Conservation (phyloP, 1,140 invertebrate genomes). For the Centruroides sculpturatus region DNA sequence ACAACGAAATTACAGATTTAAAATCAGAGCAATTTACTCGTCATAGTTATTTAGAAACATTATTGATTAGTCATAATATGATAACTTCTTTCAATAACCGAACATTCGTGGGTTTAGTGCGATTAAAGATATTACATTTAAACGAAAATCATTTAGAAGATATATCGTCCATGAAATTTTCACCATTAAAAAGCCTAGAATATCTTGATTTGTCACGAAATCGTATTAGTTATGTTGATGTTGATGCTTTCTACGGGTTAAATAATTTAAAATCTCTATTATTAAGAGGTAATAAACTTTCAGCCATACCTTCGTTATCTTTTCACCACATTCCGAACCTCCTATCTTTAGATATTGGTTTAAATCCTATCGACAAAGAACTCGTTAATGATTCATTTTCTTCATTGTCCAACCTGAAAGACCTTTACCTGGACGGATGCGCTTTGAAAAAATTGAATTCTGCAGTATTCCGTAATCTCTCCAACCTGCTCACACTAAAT, state of each 20-base stretch:
- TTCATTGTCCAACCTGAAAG: conserved; percentile 38
- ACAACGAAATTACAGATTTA: no score
- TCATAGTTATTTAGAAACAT: conserved; percentile 26
- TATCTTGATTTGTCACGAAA: conserved; percentile 56
- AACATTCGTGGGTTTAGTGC: conserved; percentile 53
- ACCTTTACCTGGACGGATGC: conserved; percentile 62
- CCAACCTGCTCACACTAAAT: conserved; percentile 48
- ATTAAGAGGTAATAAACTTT: conserved; percentile 59
- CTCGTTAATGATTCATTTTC: conserved; percentile 52
- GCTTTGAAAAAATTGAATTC: conserved; percentile 43
- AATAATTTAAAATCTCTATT: conserved; percentile 63
- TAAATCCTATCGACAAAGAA: conserved; percentile 42
- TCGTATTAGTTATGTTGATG: conserved; percentile 52
- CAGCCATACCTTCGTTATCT: conserved; percentile 45
- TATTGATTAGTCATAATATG: conserved; percentile 44
- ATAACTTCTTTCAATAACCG: conserved; percentile 51
- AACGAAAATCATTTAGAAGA: conserved; percentile 58
- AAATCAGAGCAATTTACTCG: no score
- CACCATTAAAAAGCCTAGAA: conserved; percentile 49
- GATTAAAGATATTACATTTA: conserved; percentile 55
- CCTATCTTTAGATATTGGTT: conserved; percentile 52
- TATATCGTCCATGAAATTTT: conserved; percentile 59
- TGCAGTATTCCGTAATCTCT: conserved; percentile 45
- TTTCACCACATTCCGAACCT: conserved; percentile 56
- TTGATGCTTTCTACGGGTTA: conserved; percentile 70